Percentiles rank a stretch among this genome's conserved stretches.
These are phyloP conservation scores for Dufourea novaeangliae DNA, from an alignment of 1,140 invertebrate genomes.

Conservation along the genomic window DNA sequence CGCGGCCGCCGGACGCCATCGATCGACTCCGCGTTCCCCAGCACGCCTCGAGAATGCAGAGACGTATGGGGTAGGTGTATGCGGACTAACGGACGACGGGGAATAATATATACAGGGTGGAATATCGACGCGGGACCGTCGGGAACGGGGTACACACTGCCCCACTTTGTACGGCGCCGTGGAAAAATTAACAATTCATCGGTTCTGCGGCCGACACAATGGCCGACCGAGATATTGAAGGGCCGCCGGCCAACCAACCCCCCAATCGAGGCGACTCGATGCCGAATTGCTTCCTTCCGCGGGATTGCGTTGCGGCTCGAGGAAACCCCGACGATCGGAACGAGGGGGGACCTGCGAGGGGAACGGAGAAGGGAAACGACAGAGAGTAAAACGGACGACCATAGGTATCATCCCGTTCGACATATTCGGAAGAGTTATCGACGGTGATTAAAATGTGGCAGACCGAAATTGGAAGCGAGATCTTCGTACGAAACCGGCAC, in stretches of 20 bases:
- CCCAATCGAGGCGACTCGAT: slow-evolving; percentile 32
- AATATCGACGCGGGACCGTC: slow-evolving; percentile 45
- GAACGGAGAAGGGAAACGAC: not conserved
- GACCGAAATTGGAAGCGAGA: slow-evolving; percentile 41
- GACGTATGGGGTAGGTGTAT: not conserved
- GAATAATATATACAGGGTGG: slow-evolving; percentile 45
- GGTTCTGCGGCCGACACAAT: slow-evolving; percentile 28
- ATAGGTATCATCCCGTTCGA: not conserved
- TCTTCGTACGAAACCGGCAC: not conserved
- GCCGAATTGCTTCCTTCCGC: slow-evolving; percentile 50
- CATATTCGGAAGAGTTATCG: slow-evolving; percentile 21
- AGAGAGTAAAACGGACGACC: not conserved
- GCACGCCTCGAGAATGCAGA: not conserved
- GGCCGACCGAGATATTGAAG: slow-evolving; percentile 44
- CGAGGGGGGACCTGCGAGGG: not conserved
- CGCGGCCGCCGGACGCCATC: slow-evolving; percentile 46
- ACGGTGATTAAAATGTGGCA: slow-evolving; percentile 50
- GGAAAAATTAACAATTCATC: slow-evolving; percentile 63
- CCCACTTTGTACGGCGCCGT: slow-evolving; percentile 54
- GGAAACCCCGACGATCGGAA: too few relatives aligned
- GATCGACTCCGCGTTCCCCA: slow-evolving; percentile 35
- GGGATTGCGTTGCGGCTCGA: slow-evolving; percentile 24
- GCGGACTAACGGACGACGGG: too few relatives aligned
- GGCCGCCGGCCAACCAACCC: not conserved
- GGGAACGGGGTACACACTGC: slow-evolving; percentile 49